Base-by-base conservation (phyloP, 2,888 invertebrate genomes). In the Tenthredo amoena region DNA sequence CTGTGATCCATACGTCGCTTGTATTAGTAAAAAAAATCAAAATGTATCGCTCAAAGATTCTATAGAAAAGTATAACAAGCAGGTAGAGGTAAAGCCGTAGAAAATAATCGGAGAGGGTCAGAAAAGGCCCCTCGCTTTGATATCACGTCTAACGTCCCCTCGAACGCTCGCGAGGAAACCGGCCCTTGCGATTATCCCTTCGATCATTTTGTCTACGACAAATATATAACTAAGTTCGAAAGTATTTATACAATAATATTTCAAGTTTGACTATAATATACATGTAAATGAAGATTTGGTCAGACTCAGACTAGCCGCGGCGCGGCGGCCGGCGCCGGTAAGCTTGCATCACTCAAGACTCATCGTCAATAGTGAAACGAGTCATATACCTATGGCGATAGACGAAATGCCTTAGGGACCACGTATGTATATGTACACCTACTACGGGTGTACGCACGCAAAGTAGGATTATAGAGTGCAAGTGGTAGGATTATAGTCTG, bases 381-480 rank as follows among this genome's bases (percentile, higher is more conserved):
- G 74, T 74, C 74, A 68, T 65, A 31, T 68, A 43, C 40, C n/a
- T 55, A 50, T 77, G 50, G 34, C 18, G 81, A 62, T 62, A 81
- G 81, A 81, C 58, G 40, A 81, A 65, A 81, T 81, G 81, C 58
- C 81, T 81, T 26, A 10, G 65, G 62, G 81, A 21, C 81, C 40
- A 55, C 77, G 34, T 76, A 76, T 21, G 47, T 43, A 26, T 26
- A 21, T 47, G 15, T 47, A 76, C 2, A 62, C 10, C 68, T 68
- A 68, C 26, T 43, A 37, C 50, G 55, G 50, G 76, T 34, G 76
- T 31, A 77, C 77, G 50, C 55, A 40, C 81, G 81, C 43, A 40
- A 65, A 37, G 62, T 65, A 58, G 62, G 81, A 81, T 81, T 81
- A 81, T 34, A 81, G 62, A 77, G 77, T 77, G 77, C n/a, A 55